Evolutionary conservation across 2,113 vertebrate species (phyloP).

Genomic region (Furnarius figulus): DNA sequence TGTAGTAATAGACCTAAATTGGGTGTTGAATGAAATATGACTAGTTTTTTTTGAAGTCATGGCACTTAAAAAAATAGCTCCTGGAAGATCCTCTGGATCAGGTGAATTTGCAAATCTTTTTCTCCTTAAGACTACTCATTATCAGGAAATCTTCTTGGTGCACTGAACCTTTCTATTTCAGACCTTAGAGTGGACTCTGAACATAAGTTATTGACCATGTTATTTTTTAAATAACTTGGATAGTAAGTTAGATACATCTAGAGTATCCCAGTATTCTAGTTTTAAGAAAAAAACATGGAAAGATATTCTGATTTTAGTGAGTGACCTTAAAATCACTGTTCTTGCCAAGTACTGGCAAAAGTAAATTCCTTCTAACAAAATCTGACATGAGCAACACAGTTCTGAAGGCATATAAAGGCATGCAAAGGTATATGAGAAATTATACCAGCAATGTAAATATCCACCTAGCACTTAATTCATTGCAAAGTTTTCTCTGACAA

Average conservation of each 20-base stretch:
- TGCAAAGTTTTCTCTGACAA: neutral
- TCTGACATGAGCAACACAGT: neutral
- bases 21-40: neutral
- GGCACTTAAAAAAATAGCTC: neutral
- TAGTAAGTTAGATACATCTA: neutral
- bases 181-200: neutral
- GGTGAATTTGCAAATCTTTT: neutral
- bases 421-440: neutral
- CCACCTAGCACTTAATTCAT: neutral
- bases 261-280: neutral
- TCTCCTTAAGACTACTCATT: neutral
- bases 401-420: neutral
- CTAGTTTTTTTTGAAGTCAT: neutral
- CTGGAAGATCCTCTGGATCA: neutral
- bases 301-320: neutral
- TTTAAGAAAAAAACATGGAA: neutral
- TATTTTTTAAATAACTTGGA: neutral
- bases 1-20: neutral
- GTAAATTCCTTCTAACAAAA: neutral
- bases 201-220: neutral
- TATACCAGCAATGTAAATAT: neutral
- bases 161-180: neutral
- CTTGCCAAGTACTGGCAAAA: neutral
- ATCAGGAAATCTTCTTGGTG: neutral
- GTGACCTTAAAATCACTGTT: neutral